Conservation (phyloP, 1,140 invertebrate genomes). For the Neuroterus valhalla region DNA sequence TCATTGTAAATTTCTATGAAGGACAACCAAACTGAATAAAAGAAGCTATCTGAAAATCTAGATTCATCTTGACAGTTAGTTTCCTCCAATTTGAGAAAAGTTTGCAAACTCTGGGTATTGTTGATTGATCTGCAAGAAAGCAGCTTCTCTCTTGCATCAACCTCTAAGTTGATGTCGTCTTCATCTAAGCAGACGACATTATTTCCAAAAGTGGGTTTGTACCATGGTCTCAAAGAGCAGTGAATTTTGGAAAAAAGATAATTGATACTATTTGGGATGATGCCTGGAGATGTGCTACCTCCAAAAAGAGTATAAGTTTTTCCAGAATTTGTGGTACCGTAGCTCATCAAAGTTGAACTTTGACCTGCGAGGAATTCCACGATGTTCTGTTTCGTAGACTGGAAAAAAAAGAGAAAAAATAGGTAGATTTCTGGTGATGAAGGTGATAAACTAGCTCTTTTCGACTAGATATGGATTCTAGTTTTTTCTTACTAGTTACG, state of each 20-base stretch:
- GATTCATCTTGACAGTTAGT: constrained; percentile 10
- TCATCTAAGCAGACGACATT: constrained; percentile 70
- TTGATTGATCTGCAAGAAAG: constrained; percentile 46
- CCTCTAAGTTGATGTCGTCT: constrained; percentile 56
- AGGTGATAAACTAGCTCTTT: no score
- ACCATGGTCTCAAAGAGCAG: constrained; percentile 60
- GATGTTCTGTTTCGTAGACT: constrained; percentile 51
- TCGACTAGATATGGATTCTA: no score
- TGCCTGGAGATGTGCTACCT: constrained; percentile 80
- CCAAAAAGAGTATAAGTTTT: constrained; percentile 85
- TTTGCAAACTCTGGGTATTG: constrained; percentile 37
- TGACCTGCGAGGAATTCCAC: constrained; percentile 58
- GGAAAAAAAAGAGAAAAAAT: neutral
- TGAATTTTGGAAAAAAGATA: constrained; percentile 80
- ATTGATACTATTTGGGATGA: constrained; percentile 85
- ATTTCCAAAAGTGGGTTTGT: constrained; percentile 72
- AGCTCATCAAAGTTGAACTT: constrained; percentile 63
- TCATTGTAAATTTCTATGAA: constrained; percentile 96
- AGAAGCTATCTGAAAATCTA: constrained; percentile 37
- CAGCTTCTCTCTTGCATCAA: constrained; percentile 56
- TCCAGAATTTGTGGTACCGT: constrained; percentile 67
- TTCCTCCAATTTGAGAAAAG: neutral
- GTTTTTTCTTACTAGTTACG: no score
- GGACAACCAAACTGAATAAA: constrained; percentile 84
- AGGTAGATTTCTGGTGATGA: no score